These are phyloP conservation scores for Hirundichthys speculiger DNA, from an alignment of 2,113 vertebrate species.

Conservation along the genomic window DNA sequence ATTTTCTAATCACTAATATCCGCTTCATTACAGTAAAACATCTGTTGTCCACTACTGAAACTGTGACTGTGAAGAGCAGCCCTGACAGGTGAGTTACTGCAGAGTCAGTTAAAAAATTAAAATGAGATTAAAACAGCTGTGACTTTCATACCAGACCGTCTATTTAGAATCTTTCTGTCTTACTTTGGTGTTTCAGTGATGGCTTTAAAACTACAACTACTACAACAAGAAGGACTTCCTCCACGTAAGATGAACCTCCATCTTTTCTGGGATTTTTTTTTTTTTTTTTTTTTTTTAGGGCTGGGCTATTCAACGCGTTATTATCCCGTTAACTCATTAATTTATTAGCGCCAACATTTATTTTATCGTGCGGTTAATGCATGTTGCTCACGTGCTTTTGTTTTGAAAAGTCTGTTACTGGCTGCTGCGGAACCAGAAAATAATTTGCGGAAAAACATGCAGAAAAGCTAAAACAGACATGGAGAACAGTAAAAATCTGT, in stretches of 20 bases:
- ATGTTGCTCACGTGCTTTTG: too few species aligned
- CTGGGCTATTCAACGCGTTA: too few species aligned
- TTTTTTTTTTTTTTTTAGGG: background rate
- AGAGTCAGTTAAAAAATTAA: background rate
- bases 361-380: too few species aligned
- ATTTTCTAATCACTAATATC: background rate
- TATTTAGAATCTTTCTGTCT: background rate
- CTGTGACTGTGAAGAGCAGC: slow-evolving; percentile 51
- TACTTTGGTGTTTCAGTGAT: slow-evolving; percentile 41
- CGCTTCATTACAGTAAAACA: slow-evolving; percentile 29
- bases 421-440: too few species aligned
- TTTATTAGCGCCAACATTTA: too few species aligned
- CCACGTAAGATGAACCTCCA: slow-evolving; percentile 39
- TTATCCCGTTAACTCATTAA: too few species aligned
- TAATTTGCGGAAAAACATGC: too few species aligned
- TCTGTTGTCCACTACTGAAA: slow-evolving; percentile 36
- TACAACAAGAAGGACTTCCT: slow-evolving; percentile 32
- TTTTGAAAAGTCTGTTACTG: too few species aligned
- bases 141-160: background rate
- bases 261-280: background rate
- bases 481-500: too few species aligned
- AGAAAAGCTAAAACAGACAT: too few species aligned
- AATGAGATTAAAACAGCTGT: background rate
- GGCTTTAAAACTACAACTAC: slow-evolving; percentile 28
- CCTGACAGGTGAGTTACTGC: slow-evolving; percentile 43